Conservation (phyloP, 2,113 vertebrate species). For the Chionodraco myersi region DNA sequence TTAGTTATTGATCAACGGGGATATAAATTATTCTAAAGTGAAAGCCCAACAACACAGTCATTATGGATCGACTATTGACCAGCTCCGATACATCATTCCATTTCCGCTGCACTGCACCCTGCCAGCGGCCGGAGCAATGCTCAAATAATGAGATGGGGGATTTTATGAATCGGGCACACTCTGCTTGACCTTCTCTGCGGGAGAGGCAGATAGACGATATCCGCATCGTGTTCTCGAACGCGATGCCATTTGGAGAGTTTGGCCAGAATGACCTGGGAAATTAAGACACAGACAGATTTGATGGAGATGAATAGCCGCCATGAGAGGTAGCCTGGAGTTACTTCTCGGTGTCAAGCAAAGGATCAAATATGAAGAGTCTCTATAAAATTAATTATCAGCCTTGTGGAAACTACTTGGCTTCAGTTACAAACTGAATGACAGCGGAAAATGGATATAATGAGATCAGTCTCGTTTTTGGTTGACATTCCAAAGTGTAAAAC, state of each 20-base stretch:
- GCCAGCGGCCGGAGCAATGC: slow-evolving; percentile 70
- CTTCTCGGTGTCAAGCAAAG: slow-evolving; percentile 16
- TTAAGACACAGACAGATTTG: slow-evolving; percentile 35
- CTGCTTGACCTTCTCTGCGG: slow-evolving; percentile 75
- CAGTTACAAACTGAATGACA: background rate
- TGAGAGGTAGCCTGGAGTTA: slow-evolving; percentile 23
- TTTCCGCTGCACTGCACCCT: slow-evolving; percentile 67
- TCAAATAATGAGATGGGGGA: slow-evolving; percentile 79
- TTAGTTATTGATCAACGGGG: slow-evolving; percentile 85
- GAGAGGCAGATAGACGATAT: slow-evolving; percentile 68
- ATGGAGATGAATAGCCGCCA: slow-evolving; percentile 40
- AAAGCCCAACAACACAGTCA: slow-evolving; percentile 82
- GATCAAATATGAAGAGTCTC: slow-evolving; percentile 22
- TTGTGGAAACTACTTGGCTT: background rate
- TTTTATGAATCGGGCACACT: slow-evolving; percentile 76
- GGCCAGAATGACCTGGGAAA: slow-evolving; percentile 48
- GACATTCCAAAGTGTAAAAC: background rate
- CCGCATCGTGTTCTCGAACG: slow-evolving; percentile 39
- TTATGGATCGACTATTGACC: slow-evolving; percentile 82
- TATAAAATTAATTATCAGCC: slow-evolving; percentile 8
- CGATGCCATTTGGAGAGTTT: slow-evolving; percentile 49
- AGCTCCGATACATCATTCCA: slow-evolving; percentile 77
- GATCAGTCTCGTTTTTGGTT: background rate
- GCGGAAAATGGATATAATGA: background rate
- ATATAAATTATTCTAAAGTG: slow-evolving; percentile 86